These are phyloP conservation scores for Rhinophrynus dorsalis DNA, from an alignment of 2,797 vertebrate species.

Conservation along the genomic window DNA sequence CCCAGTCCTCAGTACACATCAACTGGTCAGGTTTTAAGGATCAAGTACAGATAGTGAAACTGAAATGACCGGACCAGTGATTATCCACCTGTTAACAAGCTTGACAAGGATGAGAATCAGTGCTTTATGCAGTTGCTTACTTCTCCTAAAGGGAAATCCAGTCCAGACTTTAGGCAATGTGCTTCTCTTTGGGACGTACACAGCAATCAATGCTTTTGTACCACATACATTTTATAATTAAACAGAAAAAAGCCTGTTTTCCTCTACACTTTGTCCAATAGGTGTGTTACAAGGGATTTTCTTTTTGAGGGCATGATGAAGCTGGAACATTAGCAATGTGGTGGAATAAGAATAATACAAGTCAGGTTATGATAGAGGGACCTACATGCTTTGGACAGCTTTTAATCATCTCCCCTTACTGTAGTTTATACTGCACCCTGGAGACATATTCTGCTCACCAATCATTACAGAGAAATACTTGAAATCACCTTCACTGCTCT, in stretches of 20 bases:
- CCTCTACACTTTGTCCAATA: constrained; percentile 2
- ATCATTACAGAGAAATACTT: constrained; percentile 31
- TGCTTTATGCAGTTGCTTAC: too few species aligned
- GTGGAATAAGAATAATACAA: constrained; percentile 22
- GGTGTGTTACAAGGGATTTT: neutral
- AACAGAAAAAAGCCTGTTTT: neutral
- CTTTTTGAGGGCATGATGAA: constrained; percentile 16
- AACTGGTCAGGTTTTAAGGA: too few species aligned
- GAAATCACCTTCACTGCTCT: neutral
- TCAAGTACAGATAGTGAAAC: too few species aligned
- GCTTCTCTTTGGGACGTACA: neutral
- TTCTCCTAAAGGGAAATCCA: too few species aligned
- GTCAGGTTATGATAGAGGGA: constrained; percentile 28
- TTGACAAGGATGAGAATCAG: too few species aligned
- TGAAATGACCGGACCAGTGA: too few species aligned
- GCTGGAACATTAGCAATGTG: constrained; percentile 13
- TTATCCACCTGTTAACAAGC: too few species aligned
- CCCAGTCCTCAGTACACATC: too few species aligned
- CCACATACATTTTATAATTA: neutral
- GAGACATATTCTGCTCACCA: constrained; percentile 19
- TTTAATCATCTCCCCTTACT: constrained; percentile 25
- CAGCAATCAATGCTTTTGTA: neutral
- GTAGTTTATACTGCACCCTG: neutral
- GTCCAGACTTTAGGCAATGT: too few species aligned
- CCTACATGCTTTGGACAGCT: constrained; percentile 19